Evolutionary conservation across 2,888 invertebrate genomes (phyloP), one percentile per base, ranked within the genome.

Genomic region (Lithophane semibrunnea): DNA sequence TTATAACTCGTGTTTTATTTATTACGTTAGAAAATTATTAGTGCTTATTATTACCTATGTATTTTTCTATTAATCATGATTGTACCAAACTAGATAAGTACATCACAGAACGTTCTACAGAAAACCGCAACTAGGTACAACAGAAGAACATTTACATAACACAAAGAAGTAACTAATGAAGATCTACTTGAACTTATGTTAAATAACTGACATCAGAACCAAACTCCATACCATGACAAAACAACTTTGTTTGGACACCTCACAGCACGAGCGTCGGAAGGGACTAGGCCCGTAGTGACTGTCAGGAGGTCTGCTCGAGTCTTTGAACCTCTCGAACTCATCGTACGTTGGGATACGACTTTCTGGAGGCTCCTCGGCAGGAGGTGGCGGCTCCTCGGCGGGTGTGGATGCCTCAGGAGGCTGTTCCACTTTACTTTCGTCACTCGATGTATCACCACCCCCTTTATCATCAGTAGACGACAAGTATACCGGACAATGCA

Each of bases 281-380:
- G 75, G 63, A 37, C 86, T 90, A 9, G 91, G 82, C 0, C 87
- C 88, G 42, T 92, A 92, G 71, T 94, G 92, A 29, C 91, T 92
- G 10, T 93, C 93, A 21, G 93, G 92, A 4, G 93, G 93, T 83
- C 93, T 88, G 63, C 87, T 93, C 0, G 88, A 88, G 69, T 93
- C 88, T 66, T 85, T 90, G 60, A 89, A 93, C 47, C 92, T 85
- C 2, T 87, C 91, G 63, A 86, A 92, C 71, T 93, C 91, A 80
- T 94, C 89, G 56, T 92, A 93, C 0, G 92, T 92, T 10, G 91
- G 92, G 54, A 93, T 93, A 9, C 92, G 83, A 42, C 83, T 87
- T 47, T 29, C 37, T 24, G 75, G 79, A 2, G 77, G 65, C 61
- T 64, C 66, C 13, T 63, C 56, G 2, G 44, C 47, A 8, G 74